Base-by-base conservation (phyloP, 2,888 invertebrate species). In the Aromia moschata region DNA sequence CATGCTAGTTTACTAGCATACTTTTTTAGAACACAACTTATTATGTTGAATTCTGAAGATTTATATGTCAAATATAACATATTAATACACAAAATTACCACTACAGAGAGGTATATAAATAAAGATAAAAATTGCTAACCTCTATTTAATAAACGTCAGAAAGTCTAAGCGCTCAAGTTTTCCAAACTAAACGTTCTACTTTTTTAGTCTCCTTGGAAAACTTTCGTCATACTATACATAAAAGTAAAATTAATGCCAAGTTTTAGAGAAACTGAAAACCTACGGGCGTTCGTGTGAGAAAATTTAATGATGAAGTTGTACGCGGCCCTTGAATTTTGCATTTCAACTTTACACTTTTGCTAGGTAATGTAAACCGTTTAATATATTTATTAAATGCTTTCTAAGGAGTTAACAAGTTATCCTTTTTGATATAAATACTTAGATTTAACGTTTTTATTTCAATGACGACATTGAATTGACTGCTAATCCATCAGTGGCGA, bases 211-310 rank as follows among this genome's bases (percentile, higher is more conserved):
- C 12, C 14, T 25, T 14, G 10, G 43, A 33, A 43, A 43, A 41
- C 36, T 41, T 44, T 12, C 43, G 16, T 43, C 41, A 31, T 14
- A 18, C 18, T 41, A 44, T 31, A 20, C 43, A 43, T 53, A 36
- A 53, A 53, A 20, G 41, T 44, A 31, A 41, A 53, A 53, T 43
- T 41, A 44, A 53, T 25, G 53, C 25, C 51, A 51, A 31, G 30
- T 25, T 51, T 51, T n/a, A 51, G 41, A 51, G 51, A 51, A 30
- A 30, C 17, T 14, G 53, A 18, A 41, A 53, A 53, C 43, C 38
- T 53, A 30, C 30, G 40, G 14, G 14, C 33, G 51, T 18, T 51
- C 30, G 14, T 43, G 43, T 41, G 43, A 43, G 31, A 36, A 43
- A 43, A 53, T 53, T 51, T 31, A 51, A 51, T 41, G 31, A 51